phyloP scores from a whole-genome alignment of 2,888 invertebrate genomes.

The Caenorhabditis panamensis region DNA sequence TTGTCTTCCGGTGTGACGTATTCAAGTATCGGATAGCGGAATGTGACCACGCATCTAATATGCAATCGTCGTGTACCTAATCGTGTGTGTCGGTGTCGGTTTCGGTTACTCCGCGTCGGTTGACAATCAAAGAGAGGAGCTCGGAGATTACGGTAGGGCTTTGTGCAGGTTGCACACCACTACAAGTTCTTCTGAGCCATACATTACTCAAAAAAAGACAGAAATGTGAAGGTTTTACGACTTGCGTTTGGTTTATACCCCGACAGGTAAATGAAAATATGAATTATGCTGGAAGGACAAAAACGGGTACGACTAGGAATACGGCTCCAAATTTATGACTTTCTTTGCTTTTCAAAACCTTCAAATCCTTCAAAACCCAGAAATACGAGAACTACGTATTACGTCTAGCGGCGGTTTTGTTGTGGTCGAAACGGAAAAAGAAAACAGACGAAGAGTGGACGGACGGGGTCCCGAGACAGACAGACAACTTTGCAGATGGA shows the following conservation, averaged over 20 bases:
- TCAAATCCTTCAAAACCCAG: slow-evolving; percentile 36
- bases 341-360: too few species aligned
- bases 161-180: not conserved
- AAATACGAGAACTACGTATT: slow-evolving; percentile 7
- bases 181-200: too few species aligned
- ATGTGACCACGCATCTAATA: slow-evolving; percentile 19
- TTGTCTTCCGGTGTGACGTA: slow-evolving; percentile 44
- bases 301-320: slow-evolving; percentile 13
- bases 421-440: slow-evolving; percentile 23
- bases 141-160: slow-evolving; percentile 8
- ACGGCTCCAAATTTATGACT: slow-evolving; percentile 40
- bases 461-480: not conserved
- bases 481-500: slow-evolving; percentile 41
- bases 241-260: slow-evolving; percentile 11
- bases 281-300: not conserved
- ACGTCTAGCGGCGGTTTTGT: slow-evolving; percentile 32
- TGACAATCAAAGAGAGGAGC: slow-evolving; percentile 15
- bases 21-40: slow-evolving; percentile 31
- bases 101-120: not conserved
- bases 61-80: slow-evolving; percentile 39
- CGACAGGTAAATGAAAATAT: slow-evolving; percentile 6
- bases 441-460: slow-evolving; percentile 8
- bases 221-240: slow-evolving; percentile 10
- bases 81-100: slow-evolving; percentile 35
- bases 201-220: not conserved